Percentiles rank a stretch among this genome's conserved stretches.
Conservation (phyloP, 2,113 vertebrate genomes). For the Arvicanthis niloticus region DNA sequence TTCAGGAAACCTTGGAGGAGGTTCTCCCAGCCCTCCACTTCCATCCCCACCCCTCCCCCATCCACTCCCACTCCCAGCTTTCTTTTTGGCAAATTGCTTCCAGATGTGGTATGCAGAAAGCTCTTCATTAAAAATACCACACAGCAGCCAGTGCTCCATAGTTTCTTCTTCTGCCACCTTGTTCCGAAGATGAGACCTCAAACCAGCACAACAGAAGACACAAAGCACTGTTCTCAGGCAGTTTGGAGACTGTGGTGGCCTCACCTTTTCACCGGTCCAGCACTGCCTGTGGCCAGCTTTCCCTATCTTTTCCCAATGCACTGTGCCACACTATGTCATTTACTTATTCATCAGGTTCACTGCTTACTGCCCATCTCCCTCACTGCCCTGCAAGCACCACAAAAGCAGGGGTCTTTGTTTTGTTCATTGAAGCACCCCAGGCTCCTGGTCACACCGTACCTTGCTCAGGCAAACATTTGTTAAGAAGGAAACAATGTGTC, state of each 20-base stretch:
- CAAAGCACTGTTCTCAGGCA: neutral
- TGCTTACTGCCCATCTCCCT: constrained; percentile 16
- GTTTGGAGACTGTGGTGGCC: neutral
- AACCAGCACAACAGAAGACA: neutral
- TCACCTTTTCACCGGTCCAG: neutral
- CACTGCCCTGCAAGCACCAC: neutral
- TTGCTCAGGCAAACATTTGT: constrained; percentile 13
- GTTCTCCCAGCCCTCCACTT: neutral
- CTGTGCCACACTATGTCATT: neutral
- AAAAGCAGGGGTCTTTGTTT: constrained; percentile 46
- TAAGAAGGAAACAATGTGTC: neutral
- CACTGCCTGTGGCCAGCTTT: neutral
- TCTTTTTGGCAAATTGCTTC: constrained; percentile 82
- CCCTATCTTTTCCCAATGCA: neutral
- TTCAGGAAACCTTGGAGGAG: constrained; percentile 82
- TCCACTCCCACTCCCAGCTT: neutral
- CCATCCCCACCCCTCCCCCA: constrained; percentile 32
- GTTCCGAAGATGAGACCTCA: constrained; percentile 59
- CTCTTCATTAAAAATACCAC: constrained; percentile 76
- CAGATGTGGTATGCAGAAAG: constrained; percentile 86
- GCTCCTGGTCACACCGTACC: neutral
- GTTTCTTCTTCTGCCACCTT: constrained; percentile 59
- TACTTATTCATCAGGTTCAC: constrained; percentile 38
- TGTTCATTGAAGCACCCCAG: neutral
- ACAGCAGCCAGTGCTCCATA: constrained; percentile 62